Evolutionary conservation across 1,140 invertebrate species (phyloP), one percentile per base, ranked within the genome.

Genomic region (Drosophila funebris): DNA sequence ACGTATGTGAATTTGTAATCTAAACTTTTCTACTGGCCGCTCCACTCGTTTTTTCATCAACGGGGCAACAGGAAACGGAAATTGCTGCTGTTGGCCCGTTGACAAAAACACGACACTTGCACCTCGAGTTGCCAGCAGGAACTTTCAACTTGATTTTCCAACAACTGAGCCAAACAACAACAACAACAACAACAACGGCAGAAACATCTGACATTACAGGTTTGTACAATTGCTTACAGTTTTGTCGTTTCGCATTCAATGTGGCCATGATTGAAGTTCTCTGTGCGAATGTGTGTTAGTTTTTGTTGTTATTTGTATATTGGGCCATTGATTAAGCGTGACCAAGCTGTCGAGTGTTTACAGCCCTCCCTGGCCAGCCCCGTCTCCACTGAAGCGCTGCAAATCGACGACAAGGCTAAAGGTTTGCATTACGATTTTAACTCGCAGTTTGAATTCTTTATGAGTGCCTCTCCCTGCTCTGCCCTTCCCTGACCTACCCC

Each of bases 1-100:
- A 82, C 82, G 82, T 85, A 88, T 87, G 82, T 87, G 82, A 88
- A 87, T 88, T 88, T 87, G 82, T 87, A 87, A 87, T 87, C 82
- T 87, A 88, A 87, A 87, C 82, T 87, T 87, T 87, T 87, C 74
- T 74, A 75, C 78, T 69, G 43, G 48, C 56, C 82, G 61, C 73
- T 80, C 70, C 11, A 73, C 67, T 87, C 77, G 54, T 63, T 76
- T 56, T 50, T 76, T 63, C 83, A 87, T 85, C 78, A 87, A 72
- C 76, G 70, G 58, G 67, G 76, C 69, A 78, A 77, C 66, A 88
- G 83, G 83, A 87, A 87, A 88, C 83, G 83, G 83, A 87, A 87
- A 87, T 89, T 88, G 83, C 78, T 87, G 72, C 83, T 83, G 83
- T 88, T 87, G 83, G 83, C 72, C 78, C 83, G 79, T 83, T 88